phyloP scores from a whole-genome alignment of 2,888 invertebrate genomes.

The Petrolisthes manimaculis region DNA sequence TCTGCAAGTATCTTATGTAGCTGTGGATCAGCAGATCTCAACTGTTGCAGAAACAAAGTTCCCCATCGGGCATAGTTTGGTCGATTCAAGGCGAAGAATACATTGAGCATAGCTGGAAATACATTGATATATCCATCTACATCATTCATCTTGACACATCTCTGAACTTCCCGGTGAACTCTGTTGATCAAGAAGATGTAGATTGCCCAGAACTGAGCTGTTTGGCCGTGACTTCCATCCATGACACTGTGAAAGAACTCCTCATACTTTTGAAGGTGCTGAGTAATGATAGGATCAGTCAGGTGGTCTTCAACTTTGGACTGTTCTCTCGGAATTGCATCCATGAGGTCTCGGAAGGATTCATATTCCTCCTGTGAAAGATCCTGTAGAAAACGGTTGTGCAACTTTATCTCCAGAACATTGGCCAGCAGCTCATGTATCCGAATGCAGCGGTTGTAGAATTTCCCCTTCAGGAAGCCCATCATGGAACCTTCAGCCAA shows the following conservation, averaged over 20 bases:
- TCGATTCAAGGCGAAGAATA: slow-evolving; percentile 20
- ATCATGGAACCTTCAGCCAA: slow-evolving; percentile 14
- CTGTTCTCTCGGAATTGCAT: not conserved
- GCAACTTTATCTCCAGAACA: slow-evolving; percentile 16
- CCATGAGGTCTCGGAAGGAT: not conserved
- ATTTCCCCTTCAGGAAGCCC: slow-evolving; percentile 23
- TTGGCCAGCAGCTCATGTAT: slow-evolving; percentile 23
- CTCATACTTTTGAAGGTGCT: slow-evolving; percentile 7
- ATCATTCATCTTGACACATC: slow-evolving; percentile 11
- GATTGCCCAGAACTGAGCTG: slow-evolving; percentile 17
- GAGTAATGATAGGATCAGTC: not conserved
- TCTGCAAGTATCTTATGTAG: not conserved
- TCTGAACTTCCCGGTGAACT: not conserved
- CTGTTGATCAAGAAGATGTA: slow-evolving; percentile 12
- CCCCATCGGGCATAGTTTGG: slow-evolving; percentile 19
- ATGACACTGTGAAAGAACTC: not conserved
- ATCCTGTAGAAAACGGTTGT: not conserved
- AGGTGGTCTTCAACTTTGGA: not conserved
- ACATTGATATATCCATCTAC: not conserved
- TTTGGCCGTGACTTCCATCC: slow-evolving; percentile 4
- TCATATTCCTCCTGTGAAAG: not conserved
- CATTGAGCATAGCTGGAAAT: not conserved
- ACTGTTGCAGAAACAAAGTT: slow-evolving; percentile 13
- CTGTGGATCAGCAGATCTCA: slow-evolving; percentile 10
- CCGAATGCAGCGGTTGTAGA: slow-evolving; percentile 6